A percentile compares a stretch with the other conserved stretches of the same genome.
Evolutionary conservation across 2,797 vertebrate genomes (phyloP).

Genomic region (Vespertilio murinus): DNA sequence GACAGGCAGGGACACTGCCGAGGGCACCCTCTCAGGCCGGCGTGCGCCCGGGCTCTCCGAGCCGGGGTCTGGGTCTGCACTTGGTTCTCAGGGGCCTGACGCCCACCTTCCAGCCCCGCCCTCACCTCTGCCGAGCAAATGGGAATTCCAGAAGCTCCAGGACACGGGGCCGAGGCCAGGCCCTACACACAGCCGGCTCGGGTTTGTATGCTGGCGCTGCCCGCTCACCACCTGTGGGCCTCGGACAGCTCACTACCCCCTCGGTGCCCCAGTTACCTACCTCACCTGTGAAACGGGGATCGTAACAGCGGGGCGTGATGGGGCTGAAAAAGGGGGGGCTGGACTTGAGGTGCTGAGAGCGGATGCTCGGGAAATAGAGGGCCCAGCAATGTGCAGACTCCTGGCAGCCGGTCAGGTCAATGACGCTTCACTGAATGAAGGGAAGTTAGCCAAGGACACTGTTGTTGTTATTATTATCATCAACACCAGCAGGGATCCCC

Average conservation of each 20-base stretch:
- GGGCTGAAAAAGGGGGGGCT: not conserved
- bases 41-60: not conserved
- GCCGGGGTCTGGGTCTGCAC: not conserved
- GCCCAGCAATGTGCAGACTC: not conserved
- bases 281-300: not conserved
- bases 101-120: not conserved
- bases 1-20: not conserved
- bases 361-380: not conserved
- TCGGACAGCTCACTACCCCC: not conserved
- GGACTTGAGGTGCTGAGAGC: not conserved
- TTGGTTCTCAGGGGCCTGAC: not conserved
- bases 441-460: not conserved
- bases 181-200: not conserved
- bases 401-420: not conserved
- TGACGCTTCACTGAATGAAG: not conserved
- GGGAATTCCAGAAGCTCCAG: not conserved
- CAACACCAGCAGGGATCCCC: slow-evolving; percentile 60
- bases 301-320: not conserved
- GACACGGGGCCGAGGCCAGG: not conserved
- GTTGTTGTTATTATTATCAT: not conserved
- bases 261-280: not conserved
- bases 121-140: not conserved
- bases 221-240: not conserved
- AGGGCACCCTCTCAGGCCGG: not conserved
- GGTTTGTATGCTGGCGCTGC: not conserved